Base-by-base conservation (phyloP, 1,140 invertebrate genomes). In the Diabrotica undecimpunctata region DNA sequence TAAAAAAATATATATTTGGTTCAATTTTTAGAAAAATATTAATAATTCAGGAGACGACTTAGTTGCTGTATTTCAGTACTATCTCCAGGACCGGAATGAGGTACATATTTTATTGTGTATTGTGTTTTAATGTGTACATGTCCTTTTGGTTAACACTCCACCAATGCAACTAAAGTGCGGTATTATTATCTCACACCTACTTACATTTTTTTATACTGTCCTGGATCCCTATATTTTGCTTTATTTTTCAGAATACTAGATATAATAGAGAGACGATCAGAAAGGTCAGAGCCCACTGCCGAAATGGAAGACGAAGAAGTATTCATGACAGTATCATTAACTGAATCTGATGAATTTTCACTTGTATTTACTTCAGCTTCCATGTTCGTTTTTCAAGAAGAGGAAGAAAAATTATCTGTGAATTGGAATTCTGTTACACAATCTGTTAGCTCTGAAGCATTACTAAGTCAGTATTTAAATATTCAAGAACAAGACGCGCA, bases 351-450 rank as follows among this genome's bases (percentile, higher is more conserved):
- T 11, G 14, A 64, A 25, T 64, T 57, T 57, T 64, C 62, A 6
- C 25, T 58, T 6, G 55, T 64, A 11, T 64, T 58, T 37, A 57
- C 62, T 10, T 56, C 54, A 7, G 62, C 41, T 35, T 64, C 54
- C 8, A 50, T 64, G 55, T 58, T 64, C 54, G n/a, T 57, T n/a
- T 57, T 64, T 41, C 54, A 64, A 51, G 62, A 58, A n/a, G 54
- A 57, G 11, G 61, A 62, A 36, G 61, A 62, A 0, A 52, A 54
- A 14, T 7, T 9, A 10, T 12, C 46, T 0, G 36, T 13, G n/a
- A 54, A 7, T 12, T 38, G 12, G 6, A 36, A 36, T 9, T 37
- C 51, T 11, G 51, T n/a, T 0, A 54, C 51, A 10, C 7, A 39
- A 4, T 46, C 41, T 46, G 8, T 46, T 5, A 46, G 41, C 41